Conservation (phyloP, 1,140 invertebrate species). For the Lamellibrachia luymesi region DNA sequence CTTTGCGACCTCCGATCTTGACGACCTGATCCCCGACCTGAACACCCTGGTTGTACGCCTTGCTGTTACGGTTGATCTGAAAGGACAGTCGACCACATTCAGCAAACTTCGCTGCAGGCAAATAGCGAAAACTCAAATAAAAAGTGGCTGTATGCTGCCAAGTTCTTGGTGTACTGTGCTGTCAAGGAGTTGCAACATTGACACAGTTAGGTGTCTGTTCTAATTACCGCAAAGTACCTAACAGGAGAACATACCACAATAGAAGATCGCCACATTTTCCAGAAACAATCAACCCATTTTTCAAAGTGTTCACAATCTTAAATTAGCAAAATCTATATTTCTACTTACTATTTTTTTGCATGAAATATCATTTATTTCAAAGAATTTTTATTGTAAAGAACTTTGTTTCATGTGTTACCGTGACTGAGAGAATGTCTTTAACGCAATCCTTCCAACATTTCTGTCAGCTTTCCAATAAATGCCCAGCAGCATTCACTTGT, state of each 20-base stretch:
- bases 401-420: too few relatives aligned
- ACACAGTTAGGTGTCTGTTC: background rate
- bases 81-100: background rate
- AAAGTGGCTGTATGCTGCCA: background rate
- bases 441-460: background rate
- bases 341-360: too few relatives aligned
- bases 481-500: background rate
- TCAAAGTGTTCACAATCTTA: background rate
- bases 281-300: background rate
- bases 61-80: constrained; percentile 55
- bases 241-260: background rate
- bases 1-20: constrained; percentile 45
- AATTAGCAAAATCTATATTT: background rate
- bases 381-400: too few relatives aligned
- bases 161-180: background rate
- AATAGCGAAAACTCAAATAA: background rate
- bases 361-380: too few relatives aligned
- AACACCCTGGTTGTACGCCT: constrained; percentile 51
- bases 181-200: background rate
- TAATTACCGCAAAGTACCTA: background rate
- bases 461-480: background rate
- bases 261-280: background rate
- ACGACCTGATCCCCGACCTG: constrained; percentile 47
- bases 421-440: background rate
- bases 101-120: background rate